phyloP scores from a whole-genome alignment of 2,797 vertebrate species.

The Channallabes apus region DNA sequence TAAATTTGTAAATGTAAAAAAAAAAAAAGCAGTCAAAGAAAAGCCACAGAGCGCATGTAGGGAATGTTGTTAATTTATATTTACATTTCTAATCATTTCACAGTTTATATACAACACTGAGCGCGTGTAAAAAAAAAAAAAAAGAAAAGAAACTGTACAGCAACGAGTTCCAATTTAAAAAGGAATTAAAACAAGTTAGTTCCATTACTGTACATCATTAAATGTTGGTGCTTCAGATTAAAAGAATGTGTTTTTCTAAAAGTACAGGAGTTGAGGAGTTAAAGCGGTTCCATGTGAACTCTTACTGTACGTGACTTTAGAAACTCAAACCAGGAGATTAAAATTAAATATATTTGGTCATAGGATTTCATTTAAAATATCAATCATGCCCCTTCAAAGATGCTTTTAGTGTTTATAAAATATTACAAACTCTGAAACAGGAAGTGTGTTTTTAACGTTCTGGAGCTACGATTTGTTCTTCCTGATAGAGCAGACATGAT shows the following conservation, averaged over 20 bases:
- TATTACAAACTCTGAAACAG: background rate
- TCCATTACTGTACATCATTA: background rate
- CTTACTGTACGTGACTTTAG: background rate
- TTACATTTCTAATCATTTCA: conserved; percentile 45
- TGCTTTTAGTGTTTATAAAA: background rate
- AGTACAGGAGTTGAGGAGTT: background rate
- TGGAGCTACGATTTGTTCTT: background rate
- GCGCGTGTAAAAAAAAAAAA: conserved; percentile 46
- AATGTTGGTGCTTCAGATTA: background rate
- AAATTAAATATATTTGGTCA: background rate
- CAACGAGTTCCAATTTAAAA: conserved; percentile 16
- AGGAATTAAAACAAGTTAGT: conserved; percentile 15
- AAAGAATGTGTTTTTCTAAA: no score
- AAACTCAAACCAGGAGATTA: no score
- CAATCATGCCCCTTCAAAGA: background rate
- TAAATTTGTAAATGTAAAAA: background rate
- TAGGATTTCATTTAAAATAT: background rate
- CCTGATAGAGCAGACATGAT: background rate
- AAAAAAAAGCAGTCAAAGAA: background rate
- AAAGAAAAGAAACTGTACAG: conserved; percentile 48
- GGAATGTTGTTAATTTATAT: conserved; percentile 33
- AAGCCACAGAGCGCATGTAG: background rate
- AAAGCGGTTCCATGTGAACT: no score
- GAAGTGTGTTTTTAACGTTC: background rate
- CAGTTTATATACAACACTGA: conserved; percentile 33